phyloP scores from a whole-genome alignment of 1,140 invertebrate species.

The Zaprionus gabonicus region DNA sequence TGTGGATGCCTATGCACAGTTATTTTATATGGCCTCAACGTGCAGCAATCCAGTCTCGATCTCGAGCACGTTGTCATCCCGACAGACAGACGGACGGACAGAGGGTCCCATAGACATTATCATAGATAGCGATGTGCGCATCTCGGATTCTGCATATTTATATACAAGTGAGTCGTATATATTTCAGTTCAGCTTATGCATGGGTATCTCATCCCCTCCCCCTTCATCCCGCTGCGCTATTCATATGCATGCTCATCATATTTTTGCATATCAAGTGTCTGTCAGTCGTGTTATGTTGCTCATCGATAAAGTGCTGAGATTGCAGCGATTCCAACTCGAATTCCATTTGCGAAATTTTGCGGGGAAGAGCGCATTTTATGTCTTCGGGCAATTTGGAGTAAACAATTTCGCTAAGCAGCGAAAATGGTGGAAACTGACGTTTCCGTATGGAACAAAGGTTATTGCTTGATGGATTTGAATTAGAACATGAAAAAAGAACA shows the following conservation, averaged over 20 bases:
- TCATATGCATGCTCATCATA: slow-evolving; percentile 70
- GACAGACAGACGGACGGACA: slow-evolving; percentile 13
- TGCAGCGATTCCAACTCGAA: slow-evolving; percentile 47
- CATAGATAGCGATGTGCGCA: slow-evolving; percentile 53
- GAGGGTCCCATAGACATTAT: slow-evolving; percentile 30
- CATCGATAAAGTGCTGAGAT: slow-evolving; percentile 53
- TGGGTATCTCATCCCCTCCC: slow-evolving; percentile 36
- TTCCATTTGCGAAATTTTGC: slow-evolving; percentile 18
- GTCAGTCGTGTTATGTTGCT: slow-evolving; percentile 35
- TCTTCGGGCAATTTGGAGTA: slow-evolving; percentile 30
- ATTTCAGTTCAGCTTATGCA: slow-evolving; percentile 70
- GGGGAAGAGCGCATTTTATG: not conserved
- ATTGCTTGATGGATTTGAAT: not conserved
- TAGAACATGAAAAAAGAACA: not conserved
- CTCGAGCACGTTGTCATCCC: slow-evolving; percentile 35
- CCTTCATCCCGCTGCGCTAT: slow-evolving; percentile 11
- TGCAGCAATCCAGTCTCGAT: slow-evolving; percentile 61
- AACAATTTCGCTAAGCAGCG: slow-evolving; percentile 21
- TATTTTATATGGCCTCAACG: slow-evolving; percentile 58
- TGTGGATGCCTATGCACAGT: slow-evolving; percentile 29
- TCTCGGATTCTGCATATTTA: slow-evolving; percentile 63
- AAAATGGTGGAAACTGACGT: slow-evolving; percentile 1
- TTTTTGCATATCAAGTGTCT: slow-evolving; percentile 65
- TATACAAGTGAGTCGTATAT: slow-evolving; percentile 46
- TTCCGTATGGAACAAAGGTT: not conserved